These are phyloP conservation scores for Metaphire vulgaris DNA, from an alignment of 1,140 invertebrate species.

Conservation along the genomic window DNA sequence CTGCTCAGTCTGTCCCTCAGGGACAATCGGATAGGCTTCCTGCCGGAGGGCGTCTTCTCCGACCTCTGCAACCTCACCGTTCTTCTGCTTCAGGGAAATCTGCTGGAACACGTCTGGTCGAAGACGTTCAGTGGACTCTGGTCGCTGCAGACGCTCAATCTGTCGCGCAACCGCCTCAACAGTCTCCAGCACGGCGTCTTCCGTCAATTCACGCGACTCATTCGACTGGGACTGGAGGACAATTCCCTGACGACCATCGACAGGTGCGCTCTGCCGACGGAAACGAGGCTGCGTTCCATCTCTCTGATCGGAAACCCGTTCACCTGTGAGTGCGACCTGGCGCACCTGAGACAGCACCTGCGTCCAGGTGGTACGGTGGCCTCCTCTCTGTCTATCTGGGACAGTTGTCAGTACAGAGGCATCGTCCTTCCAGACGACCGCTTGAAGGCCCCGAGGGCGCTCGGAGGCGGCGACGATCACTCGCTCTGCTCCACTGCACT, in stretches of 20 bases:
- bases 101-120: conserved; percentile 49
- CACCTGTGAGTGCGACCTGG: conserved; percentile 21
- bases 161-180: conserved; percentile 19
- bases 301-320: conserved; percentile 24
- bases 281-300: conserved; percentile 8
- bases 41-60: conserved; percentile 66
- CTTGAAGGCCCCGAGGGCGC: no score
- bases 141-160: conserved; percentile 7
- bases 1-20: conserved; percentile 62
- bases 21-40: conserved; percentile 64
- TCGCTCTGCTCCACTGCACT: no score
- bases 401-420: no score
- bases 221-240: conserved; percentile 7
- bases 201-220: conserved; percentile 1
- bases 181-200: conserved; percentile 16
- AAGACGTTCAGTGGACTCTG: conserved; percentile 21
- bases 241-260: conserved; percentile 16
- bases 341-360: no score
- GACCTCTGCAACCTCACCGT: conserved; percentile 61
- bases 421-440: no score
- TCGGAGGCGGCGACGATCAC: no score
- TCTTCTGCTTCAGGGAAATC: conserved; percentile 64
- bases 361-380: no score
- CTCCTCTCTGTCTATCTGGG: no score
- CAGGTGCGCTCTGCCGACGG: background rate